Evolutionary conservation across 2,113 vertebrate species (phyloP).

Genomic region (Cynocephalus volans): DNA sequence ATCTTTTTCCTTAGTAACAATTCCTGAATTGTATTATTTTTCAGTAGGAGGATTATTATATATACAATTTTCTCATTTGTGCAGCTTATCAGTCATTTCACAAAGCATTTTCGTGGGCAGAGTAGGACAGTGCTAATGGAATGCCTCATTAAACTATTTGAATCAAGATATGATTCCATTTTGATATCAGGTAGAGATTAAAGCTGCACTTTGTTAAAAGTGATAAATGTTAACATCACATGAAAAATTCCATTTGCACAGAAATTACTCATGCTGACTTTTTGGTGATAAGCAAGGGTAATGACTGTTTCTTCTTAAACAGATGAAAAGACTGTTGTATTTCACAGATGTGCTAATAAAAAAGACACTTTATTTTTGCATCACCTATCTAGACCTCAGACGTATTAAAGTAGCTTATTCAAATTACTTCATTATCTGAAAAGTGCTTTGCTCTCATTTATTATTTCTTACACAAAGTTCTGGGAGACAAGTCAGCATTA

Average conservation of each 20-base stretch:
- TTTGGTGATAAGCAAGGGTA: conserved; percentile 68
- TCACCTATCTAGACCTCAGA: conserved; percentile 69
- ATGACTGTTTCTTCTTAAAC: conserved; percentile 71
- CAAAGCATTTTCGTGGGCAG: conserved; percentile 62
- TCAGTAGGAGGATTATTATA: conserved; percentile 70
- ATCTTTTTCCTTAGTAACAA: conserved; percentile 63
- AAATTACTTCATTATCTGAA: conserved; percentile 79
- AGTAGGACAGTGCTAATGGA: background rate
- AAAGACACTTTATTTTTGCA: conserved; percentile 60
- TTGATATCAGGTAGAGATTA: conserved; percentile 74
- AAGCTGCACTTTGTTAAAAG: conserved; percentile 66
- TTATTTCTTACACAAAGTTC: no score
- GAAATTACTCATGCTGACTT: conserved; percentile 68
- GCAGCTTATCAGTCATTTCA: conserved; percentile 67
- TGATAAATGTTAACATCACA: conserved; percentile 62
- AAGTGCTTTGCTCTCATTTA: no score
- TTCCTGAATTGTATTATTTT: conserved; percentile 56
- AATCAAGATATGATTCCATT: conserved; percentile 65
- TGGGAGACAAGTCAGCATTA: no score
- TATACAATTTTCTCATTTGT: conserved; percentile 75
- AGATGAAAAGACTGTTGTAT: conserved; percentile 64
- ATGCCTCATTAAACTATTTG: conserved; percentile 55
- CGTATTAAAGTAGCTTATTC: conserved; percentile 66
- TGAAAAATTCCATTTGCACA: conserved; percentile 73
- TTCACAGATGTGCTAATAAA: conserved; percentile 72